Percentiles rank a stretch among this genome's conserved stretches.
Conservation (phyloP, 2,888 invertebrate genomes). For the Eupithecia insigniata region DNA sequence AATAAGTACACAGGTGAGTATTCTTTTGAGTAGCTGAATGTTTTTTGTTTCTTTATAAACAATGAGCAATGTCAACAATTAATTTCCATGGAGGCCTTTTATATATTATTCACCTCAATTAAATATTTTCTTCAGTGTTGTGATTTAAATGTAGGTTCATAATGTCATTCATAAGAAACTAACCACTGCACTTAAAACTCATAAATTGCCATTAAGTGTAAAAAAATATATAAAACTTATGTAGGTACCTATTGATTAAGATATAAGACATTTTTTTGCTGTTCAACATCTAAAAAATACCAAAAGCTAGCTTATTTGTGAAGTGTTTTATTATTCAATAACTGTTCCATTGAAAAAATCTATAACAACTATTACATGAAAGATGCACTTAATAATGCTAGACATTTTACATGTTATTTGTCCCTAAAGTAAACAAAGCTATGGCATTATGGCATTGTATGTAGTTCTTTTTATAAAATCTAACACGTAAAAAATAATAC, state of each 20-base stretch:
- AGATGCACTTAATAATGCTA: not conserved
- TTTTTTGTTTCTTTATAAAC: not conserved
- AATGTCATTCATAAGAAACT: not conserved
- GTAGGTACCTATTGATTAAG: too few species aligned
- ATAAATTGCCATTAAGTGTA: too few species aligned
- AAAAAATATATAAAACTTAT: not conserved
- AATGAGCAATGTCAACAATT: not conserved
- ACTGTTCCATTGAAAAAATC: too few species aligned
- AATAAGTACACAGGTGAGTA: slow-evolving; percentile 93
- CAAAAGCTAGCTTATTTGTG: too few species aligned
- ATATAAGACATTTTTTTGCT: too few species aligned
- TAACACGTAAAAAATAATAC: not conserved
- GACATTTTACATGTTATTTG: not conserved
- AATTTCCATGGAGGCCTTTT: not conserved
- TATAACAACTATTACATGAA: too few species aligned
- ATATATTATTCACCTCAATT: not conserved
- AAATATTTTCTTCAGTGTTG: too few species aligned
- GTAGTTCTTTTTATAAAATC: not conserved
- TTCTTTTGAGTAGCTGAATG: not conserved
- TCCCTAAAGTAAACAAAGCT: not conserved
- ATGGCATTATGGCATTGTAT: not conserved
- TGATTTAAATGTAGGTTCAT: too few species aligned
- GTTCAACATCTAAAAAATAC: too few species aligned
- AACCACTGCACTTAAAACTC: not conserved
- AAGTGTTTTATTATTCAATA: too few species aligned